Evolutionary conservation across 2,888 invertebrate species (phyloP).

Genomic region (Priocnemis perturbator): DNA sequence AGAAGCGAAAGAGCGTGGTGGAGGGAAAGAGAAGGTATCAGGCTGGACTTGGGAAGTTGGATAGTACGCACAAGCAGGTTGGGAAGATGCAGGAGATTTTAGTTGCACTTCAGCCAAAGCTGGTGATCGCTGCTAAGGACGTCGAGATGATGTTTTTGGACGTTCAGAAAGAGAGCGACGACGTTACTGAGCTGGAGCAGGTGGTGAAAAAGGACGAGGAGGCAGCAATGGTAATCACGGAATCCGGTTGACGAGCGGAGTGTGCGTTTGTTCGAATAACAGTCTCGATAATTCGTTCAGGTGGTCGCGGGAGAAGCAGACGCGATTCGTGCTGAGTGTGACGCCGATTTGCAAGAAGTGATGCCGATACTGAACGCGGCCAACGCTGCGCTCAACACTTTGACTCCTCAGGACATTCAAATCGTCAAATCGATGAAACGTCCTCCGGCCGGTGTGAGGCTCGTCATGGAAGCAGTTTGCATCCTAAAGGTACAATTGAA

Average conservation of each 20-base stretch:
- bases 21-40: conserved; percentile 86
- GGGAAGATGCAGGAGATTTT: conserved; percentile 89
- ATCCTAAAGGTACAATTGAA: conserved; percentile 83
- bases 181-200: conserved; percentile 88
- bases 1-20: conserved; percentile 84
- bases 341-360: conserved; percentile 92
- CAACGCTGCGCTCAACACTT: conserved; percentile 90
- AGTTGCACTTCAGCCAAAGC: conserved; percentile 90
- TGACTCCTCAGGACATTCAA: conserved; percentile 96
- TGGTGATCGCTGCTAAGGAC: conserved; percentile 90
- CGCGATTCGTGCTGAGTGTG: conserved; percentile 94
- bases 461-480: conserved; percentile 98
- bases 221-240: conserved; percentile 79
- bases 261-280: not conserved
- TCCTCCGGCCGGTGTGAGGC: conserved; percentile 91
- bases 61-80: conserved; percentile 88
- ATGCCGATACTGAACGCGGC: conserved; percentile 94
- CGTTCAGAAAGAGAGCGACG: conserved; percentile 91
- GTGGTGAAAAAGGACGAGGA: conserved; percentile 89
- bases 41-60: conserved; percentile 90
- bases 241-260: not conserved
- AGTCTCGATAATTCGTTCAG: conserved; percentile 42
- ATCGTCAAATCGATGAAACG: conserved; percentile 98
- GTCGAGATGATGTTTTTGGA: conserved; percentile 91
- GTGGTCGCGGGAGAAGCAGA: conserved; percentile 79